These are phyloP conservation scores for Lasius fuliginosus DNA, from an alignment of 2,888 invertebrate genomes.

Conservation along the genomic window DNA sequence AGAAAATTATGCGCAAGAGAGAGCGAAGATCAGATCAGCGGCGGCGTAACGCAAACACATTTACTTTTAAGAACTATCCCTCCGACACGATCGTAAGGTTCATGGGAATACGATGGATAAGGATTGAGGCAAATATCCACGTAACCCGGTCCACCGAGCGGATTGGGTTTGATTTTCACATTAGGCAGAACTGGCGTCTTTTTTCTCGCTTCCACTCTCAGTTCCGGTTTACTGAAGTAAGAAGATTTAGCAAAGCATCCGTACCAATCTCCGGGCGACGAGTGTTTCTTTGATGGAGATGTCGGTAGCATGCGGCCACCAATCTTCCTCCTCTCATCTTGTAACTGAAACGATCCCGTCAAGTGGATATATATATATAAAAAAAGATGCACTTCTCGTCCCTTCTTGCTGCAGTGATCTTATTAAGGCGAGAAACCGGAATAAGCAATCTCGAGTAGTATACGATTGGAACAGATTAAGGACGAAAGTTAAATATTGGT, in stretches of 20 bases:
- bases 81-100: conserved; percentile 74
- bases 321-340: conserved; percentile 51
- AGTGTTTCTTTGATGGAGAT: conserved; percentile 85
- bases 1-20: not conserved
- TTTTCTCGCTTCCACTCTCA: conserved; percentile 58
- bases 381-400: not conserved
- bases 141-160: conserved; percentile 87
- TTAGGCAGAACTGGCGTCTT: conserved; percentile 71
- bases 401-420: not conserved
- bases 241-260: conserved; percentile 86
- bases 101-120: conserved; percentile 80
- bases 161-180: conserved; percentile 79
- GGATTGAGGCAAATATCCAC: conserved; percentile 86
- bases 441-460: not conserved
- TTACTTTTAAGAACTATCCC: conserved; percentile 23
- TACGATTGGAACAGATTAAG: not conserved
- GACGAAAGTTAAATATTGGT: not conserved
- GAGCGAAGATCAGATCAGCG: conserved; percentile 14
- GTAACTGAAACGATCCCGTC: conserved; percentile 39
- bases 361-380: not conserved
- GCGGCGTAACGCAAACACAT: conserved; percentile 26
- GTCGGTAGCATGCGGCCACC: conserved; percentile 68
- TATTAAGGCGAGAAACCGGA: not conserved
- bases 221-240: conserved; percentile 79
- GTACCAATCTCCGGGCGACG: conserved; percentile 87